Evolutionary conservation across 2,113 vertebrate species (phyloP), one percentile per base, ranked within the genome.

Genomic region (Mixornis gularis): DNA sequence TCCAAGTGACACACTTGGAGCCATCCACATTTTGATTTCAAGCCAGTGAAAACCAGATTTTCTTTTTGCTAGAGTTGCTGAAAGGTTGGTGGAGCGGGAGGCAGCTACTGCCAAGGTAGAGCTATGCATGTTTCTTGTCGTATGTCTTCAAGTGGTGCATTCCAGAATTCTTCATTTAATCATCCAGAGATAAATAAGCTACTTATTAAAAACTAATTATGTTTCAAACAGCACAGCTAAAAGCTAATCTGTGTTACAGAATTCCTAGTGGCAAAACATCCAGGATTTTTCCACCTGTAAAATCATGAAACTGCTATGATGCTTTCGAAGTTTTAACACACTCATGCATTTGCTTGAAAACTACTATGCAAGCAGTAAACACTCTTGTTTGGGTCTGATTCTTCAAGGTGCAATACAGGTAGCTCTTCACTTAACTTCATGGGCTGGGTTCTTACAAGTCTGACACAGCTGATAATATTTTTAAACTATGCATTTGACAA

Each of bases 251-350:
- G 20, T 41, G 52, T 59, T 81, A 41, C 46, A 52, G 73, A 93
- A 68, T 86, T 96, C 95, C 59, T 91, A 84, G 64, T 93, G 92
- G 65, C 83, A 94, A 95, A 90, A 72, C 49, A 48, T 66, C 65
- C 65, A 90, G 51, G 52, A 65, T 74, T 93, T 92, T 90, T 92
- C 66, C 41, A 72, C 71, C 36, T 84, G 85, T 91, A 91, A 95
- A 90, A 90, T 95, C 89, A 93, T 84, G 95, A 95, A 92, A 56
- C 58, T 94, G 40, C 63, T 92, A 44, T 40, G 66, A 79, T 77
- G 63, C 71, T 93, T 96, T 94, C 95, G 83, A 96, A 93, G 95
- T 86, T 95, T 93, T 64, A 89, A 93, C 60, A 69, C 48, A 29
- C 41, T 69, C 17, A 13, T 21, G 17, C 32, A 41, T 65, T 79